These are phyloP conservation scores for Calyptomena viridis DNA, from an alignment of 2,113 vertebrate species.

Conservation along the genomic window DNA sequence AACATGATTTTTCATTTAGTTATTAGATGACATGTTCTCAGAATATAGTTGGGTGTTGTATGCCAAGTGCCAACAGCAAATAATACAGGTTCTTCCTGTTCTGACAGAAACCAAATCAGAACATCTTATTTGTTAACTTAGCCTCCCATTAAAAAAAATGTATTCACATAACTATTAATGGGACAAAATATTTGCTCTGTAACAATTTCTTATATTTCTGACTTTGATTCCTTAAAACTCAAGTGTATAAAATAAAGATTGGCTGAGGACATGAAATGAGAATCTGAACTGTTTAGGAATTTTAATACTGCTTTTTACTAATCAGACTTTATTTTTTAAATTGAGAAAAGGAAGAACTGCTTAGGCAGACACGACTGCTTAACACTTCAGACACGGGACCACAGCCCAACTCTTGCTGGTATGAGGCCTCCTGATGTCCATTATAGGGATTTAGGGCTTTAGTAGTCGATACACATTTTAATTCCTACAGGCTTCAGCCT, in stretches of 20 bases:
- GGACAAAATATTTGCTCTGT: neutral
- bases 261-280: neutral
- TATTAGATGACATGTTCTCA: conserved; percentile 20
- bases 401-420: neutral
- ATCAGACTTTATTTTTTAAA: neutral
- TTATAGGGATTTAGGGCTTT: neutral
- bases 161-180: neutral
- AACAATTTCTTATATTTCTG: neutral
- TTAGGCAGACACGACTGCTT: neutral
- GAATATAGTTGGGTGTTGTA: neutral
- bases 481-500: neutral
- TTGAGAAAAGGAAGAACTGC: neutral
- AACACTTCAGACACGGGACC: neutral
- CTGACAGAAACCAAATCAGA: conserved; percentile 11
- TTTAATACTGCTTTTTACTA: neutral
- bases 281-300: neutral
- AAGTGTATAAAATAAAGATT: neutral
- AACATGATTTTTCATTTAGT: conserved; percentile 13
- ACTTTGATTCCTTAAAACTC: neutral
- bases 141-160: neutral
- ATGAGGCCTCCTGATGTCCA: neutral
- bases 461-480: neutral
- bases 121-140: neutral
- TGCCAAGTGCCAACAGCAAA: conserved; percentile 57
- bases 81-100: conserved; percentile 56